Base-by-base conservation (phyloP, 2,113 vertebrate species). In the Odobenus rosmarus region DNA sequence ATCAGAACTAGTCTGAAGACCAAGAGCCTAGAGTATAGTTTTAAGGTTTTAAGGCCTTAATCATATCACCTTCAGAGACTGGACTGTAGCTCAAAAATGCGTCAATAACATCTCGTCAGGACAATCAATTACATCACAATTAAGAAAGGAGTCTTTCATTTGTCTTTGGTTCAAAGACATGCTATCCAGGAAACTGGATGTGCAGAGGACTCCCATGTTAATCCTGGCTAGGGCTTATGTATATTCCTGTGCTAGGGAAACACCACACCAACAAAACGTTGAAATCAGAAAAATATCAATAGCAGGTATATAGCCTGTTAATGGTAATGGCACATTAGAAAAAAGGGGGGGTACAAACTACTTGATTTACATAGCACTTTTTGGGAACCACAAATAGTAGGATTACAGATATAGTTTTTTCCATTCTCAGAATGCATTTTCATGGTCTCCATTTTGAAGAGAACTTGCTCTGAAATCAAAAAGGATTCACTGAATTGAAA, bases 1-100 rank as follows among this genome's bases (percentile, higher is more conserved):
- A 84, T 33, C 49, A 88, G 62, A 23, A 90, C 42, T 39, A 42
- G 59, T 74, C 12, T 72, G 23, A 92, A 88, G 62, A 84, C n/a
- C 36, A 59, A 83, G 9, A 77, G 61, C 33, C 11, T 69, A 7
- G 36, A 46, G 26, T 23, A 62, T 0, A 69, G 28, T 13, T 71
- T 77, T 72, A 87, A 69, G 51, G 81, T 88, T 86, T 91, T 36
- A 81, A 64, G 39, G 55, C 14, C 59, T 81, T 95, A 84, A 74
- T 49, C 19, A 24, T 10, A 62, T 71, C 21, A 67, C 36, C 71
- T 71, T 88, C 89, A 72, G 42, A 91, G 33, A 36, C 0, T 80
- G 7, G 15, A 80, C 2, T 77, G 33, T 24, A 80, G 11, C n/a
- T 87, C 13, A n/a, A 61, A 96, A 90, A 84, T 46, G 31, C 21